phyloP scores from a whole-genome alignment of 2,888 invertebrate genomes.

The Protula sp. region DNA sequence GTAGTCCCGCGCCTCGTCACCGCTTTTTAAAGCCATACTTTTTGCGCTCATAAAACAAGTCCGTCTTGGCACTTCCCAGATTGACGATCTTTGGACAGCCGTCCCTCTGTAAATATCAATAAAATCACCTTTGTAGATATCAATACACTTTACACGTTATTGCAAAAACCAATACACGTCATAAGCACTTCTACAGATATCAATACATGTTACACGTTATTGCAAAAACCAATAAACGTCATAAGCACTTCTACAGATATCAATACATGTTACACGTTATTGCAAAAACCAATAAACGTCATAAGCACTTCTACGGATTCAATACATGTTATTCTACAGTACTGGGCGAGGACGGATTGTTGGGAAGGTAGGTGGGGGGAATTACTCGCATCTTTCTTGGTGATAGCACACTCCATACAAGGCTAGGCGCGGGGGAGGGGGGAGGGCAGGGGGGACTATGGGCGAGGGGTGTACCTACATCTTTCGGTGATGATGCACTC shows the following conservation, averaged over 20 bases:
- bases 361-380: too few species aligned
- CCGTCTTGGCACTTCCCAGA: slow-evolving; percentile 97
- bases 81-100: slow-evolving; percentile 99
- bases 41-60: slow-evolving; percentile 97
- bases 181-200: neutral
- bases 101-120: slow-evolving; percentile 68
- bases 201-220: too few species aligned
- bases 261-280: too few species aligned
- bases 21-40: slow-evolving; percentile 96
- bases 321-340: too few species aligned
- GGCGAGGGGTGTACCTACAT: slow-evolving; percentile 61
- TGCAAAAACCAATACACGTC: neutral
- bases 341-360: too few species aligned
- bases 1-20: too few species aligned
- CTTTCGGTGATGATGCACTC: slow-evolving; percentile 98
- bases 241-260: too few species aligned
- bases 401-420: slow-evolving; percentile 98
- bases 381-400: slow-evolving; percentile 74
- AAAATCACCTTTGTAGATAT: neutral
- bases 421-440: slow-evolving; percentile 99
- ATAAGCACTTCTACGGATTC: too few species aligned
- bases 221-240: too few species aligned
- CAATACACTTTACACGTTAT: neutral
- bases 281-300: too few species aligned
- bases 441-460: too few species aligned